Conservation (phyloP, 1,140 invertebrate species). For the Drosophila nannoptera region DNA sequence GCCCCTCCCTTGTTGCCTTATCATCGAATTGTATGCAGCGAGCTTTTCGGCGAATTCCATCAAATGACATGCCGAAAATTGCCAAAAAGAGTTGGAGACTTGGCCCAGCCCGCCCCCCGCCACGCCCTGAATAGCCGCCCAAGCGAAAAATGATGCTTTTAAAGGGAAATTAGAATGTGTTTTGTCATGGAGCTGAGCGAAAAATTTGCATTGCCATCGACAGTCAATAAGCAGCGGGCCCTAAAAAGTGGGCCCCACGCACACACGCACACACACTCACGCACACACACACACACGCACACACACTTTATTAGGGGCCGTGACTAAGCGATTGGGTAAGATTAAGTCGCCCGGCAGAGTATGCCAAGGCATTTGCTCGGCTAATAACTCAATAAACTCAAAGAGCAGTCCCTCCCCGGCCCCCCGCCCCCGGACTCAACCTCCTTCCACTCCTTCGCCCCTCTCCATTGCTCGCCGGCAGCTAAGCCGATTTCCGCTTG, state of each 20-base stretch:
- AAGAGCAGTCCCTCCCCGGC: background rate
- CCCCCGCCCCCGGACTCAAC: background rate
- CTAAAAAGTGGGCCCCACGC: background rate
- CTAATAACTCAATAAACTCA: slow-evolving; percentile 70
- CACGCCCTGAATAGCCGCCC: slow-evolving; percentile 24
- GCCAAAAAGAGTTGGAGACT: slow-evolving; percentile 13
- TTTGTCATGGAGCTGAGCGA: slow-evolving; percentile 43
- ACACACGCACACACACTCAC: slow-evolving; percentile 3
- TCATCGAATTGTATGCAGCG: slow-evolving; percentile 35
- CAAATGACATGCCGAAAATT: slow-evolving; percentile 33
- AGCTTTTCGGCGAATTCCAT: slow-evolving; percentile 38
- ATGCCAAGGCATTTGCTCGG: slow-evolving; percentile 26
- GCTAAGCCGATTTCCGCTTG: slow-evolving; percentile 74
- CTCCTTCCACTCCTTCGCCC: background rate
- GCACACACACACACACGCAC: slow-evolving; percentile 14
- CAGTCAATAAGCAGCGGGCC: slow-evolving; percentile 35
- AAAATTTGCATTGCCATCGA: slow-evolving; percentile 53
- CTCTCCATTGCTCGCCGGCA: slow-evolving; percentile 1
- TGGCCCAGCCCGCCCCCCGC: background rate
- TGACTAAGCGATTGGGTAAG: slow-evolving; percentile 54
- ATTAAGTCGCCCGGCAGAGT: slow-evolving; percentile 54
- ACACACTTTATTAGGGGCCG: slow-evolving; percentile 55
- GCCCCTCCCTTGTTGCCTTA: background rate
- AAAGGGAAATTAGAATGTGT: slow-evolving; percentile 38
- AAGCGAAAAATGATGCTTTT: slow-evolving; percentile 50